phyloP scores from a whole-genome alignment of 2,113 vertebrate genomes.

The Bagarius yarrelli region DNA sequence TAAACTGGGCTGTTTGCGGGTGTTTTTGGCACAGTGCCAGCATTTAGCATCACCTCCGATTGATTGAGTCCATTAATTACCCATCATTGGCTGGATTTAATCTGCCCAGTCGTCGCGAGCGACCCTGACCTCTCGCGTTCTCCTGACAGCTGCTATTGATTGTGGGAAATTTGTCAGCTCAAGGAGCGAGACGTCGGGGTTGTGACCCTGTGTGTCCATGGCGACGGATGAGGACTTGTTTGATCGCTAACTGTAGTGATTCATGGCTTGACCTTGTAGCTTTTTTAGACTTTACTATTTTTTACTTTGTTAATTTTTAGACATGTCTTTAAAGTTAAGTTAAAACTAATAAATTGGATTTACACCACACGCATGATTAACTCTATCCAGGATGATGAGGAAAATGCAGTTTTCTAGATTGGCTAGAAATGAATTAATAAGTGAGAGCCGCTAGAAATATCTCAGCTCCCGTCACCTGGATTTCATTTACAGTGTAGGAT shows the following conservation, averaged over 20 bases:
- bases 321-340: neutral
- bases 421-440: no score
- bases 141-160: slow-evolving; percentile 55
- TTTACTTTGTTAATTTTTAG: neutral
- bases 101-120: slow-evolving; percentile 31
- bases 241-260: slow-evolving; percentile 9
- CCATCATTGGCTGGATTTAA: slow-evolving; percentile 41
- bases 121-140: slow-evolving; percentile 44
- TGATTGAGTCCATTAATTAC: slow-evolving; percentile 55
- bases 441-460: neutral
- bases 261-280: neutral
- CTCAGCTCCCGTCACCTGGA: neutral
- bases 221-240: slow-evolving; percentile 38
- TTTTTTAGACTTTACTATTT: neutral
- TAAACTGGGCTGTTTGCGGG: neutral
- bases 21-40: slow-evolving; percentile 12
- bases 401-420: neutral
- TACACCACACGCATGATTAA: neutral
- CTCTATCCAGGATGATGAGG: neutral
- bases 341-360: neutral
- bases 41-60: slow-evolving; percentile 37
- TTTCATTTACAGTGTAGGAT: slow-evolving; percentile 6
- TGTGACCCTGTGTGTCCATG: slow-evolving; percentile 44
- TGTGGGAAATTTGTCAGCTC: slow-evolving; percentile 51
- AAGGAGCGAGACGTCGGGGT: slow-evolving; percentile 26